A percentile compares a stretch with the other conserved stretches of the same genome.
Conservation (phyloP, 2,113 vertebrate species). For the Sander vitreus region DNA sequence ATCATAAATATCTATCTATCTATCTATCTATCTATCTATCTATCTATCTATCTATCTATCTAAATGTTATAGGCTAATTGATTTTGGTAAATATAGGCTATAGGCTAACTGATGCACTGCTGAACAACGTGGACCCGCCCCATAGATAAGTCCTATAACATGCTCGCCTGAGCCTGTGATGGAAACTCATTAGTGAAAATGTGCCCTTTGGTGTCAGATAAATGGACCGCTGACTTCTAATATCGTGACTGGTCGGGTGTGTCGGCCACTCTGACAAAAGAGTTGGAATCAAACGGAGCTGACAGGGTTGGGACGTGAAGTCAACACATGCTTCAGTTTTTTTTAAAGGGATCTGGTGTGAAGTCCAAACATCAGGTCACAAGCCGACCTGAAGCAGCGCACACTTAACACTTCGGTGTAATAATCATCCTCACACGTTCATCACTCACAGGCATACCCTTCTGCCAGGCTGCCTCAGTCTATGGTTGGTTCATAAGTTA, state of each 20-base stretch:
- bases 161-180: slow-evolving; percentile 42
- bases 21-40: too few relatives aligned
- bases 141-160: slow-evolving; percentile 40
- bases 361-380: slow-evolving; percentile 52
- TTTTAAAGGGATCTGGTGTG: slow-evolving; percentile 19
- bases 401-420: slow-evolving; percentile 73
- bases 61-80: too few relatives aligned
- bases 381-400: slow-evolving; percentile 50
- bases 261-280: slow-evolving; percentile 43
- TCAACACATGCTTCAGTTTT: slow-evolving; percentile 22
- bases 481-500: neutral
- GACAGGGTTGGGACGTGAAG: neutral
- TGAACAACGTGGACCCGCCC: slow-evolving; percentile 43
- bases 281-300: neutral
- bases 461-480: neutral
- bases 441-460: slow-evolving; percentile 12
- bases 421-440: slow-evolving; percentile 55
- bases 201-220: slow-evolving; percentile 33
- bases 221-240: slow-evolving; percentile 45
- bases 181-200: slow-evolving; percentile 50
- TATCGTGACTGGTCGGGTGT: slow-evolving; percentile 45
- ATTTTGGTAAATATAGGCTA: too few relatives aligned
- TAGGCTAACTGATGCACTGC: too few relatives aligned
- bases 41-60: too few relatives aligned
- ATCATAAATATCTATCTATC: too few relatives aligned